Conservation (phyloP, 1,140 invertebrate genomes). For the Ceratina calcarata region DNA sequence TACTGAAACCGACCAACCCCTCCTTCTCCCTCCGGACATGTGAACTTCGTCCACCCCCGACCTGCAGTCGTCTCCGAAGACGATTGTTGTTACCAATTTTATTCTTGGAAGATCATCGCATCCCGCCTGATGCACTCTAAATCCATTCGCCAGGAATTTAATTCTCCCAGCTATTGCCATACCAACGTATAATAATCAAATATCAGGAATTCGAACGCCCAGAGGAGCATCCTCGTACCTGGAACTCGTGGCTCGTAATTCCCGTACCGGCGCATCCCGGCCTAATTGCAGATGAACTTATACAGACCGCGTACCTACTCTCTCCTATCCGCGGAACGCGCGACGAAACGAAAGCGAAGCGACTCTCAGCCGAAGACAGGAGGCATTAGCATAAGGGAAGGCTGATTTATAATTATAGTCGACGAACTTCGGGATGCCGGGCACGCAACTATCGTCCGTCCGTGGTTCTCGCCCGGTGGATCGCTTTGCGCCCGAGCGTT, state of each 20-base stretch:
- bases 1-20: not conserved
- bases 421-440: constrained; percentile 51
- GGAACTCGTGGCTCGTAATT: not conserved
- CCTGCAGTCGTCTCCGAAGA: not conserved
- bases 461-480: constrained; percentile 21
- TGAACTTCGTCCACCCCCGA: not conserved
- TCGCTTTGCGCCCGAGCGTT: constrained; percentile 43
- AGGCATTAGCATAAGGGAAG: constrained; percentile 67
- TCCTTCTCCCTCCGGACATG: too few relatives aligned
- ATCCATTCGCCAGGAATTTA: too few relatives aligned
- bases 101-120: not conserved
- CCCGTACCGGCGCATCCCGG: constrained; percentile 16
- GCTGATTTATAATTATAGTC: constrained; percentile 72
- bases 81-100: not conserved
- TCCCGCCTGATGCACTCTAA: too few relatives aligned
- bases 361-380: not conserved
- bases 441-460: constrained; percentile 65
- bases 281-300: constrained; percentile 53
- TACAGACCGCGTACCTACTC: constrained; percentile 29
- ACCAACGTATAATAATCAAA: too few relatives aligned
- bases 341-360: not conserved
- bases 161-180: too few relatives aligned
- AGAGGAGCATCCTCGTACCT: not conserved
- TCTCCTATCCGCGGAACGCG: not conserved
- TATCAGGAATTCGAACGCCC: not conserved